Percentiles rank a stretch among this genome's conserved stretches.
These are phyloP conservation scores for Drosophila niveifrons DNA, from an alignment of 2,888 invertebrate genomes.

Conservation along the genomic window DNA sequence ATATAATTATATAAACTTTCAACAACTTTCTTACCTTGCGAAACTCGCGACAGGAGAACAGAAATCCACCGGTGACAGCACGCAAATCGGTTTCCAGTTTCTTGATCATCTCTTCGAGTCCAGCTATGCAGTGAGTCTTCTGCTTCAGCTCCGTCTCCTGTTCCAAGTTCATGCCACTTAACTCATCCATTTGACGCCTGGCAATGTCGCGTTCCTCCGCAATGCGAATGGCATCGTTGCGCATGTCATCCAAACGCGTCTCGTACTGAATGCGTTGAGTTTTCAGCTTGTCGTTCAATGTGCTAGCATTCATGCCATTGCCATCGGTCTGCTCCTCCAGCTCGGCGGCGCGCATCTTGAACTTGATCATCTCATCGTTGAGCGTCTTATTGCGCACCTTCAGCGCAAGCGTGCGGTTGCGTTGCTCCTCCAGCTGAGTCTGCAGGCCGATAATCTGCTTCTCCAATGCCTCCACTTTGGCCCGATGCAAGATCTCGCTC, in stretches of 20 bases:
- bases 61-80: slow-evolving; percentile 82
- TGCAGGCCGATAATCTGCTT: slow-evolving; percentile 87
- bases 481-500: slow-evolving; percentile 86
- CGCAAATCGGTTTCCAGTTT: slow-evolving; percentile 82
- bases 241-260: slow-evolving; percentile 73
- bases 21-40: slow-evolving; percentile 73
- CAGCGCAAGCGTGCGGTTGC: slow-evolving; percentile 88
- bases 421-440: slow-evolving; percentile 87
- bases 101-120: slow-evolving; percentile 67
- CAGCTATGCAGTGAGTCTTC: slow-evolving; percentile 68
- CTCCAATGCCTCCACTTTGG: slow-evolving; percentile 87
- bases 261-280: slow-evolving; percentile 81
- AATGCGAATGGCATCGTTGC: slow-evolving; percentile 63
- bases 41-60: slow-evolving; percentile 84
- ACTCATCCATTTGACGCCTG: slow-evolving; percentile 70
- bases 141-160: slow-evolving; percentile 57
- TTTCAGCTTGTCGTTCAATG: slow-evolving; percentile 86
- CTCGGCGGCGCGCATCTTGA: slow-evolving; percentile 88
- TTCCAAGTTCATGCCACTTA: slow-evolving; percentile 77
- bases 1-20: too few species aligned
- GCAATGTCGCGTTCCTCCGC: slow-evolving; percentile 66
- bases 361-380: slow-evolving; percentile 88
- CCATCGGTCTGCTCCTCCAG: slow-evolving; percentile 88
- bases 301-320: slow-evolving; percentile 88
- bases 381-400: slow-evolving; percentile 90